phyloP scores from a whole-genome alignment of 2,797 vertebrate genomes.

The Telmatherina bonti region DNA sequence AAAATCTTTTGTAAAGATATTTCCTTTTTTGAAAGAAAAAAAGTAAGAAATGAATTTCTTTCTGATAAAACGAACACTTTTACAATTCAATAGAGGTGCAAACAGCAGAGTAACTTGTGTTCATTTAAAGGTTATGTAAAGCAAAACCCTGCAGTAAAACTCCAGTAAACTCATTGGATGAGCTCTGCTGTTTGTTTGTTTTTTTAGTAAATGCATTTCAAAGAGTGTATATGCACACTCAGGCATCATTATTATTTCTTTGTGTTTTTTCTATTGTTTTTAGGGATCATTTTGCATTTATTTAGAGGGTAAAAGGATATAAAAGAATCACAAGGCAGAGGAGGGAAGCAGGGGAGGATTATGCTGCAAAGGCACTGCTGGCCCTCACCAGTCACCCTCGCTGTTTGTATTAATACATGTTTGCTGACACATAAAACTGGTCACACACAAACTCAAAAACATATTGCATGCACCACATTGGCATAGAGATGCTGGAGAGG shows the following conservation, averaged over 20 bases:
- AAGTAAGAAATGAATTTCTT: too few relatives aligned
- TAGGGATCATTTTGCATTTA: neutral
- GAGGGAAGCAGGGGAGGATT: neutral
- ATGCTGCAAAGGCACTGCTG: neutral
- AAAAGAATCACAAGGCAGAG: neutral
- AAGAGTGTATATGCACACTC: neutral
- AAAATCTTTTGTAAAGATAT: too few relatives aligned
- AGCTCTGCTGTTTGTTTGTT: neutral
- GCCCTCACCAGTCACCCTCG: neutral
- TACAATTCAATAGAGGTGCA: too few relatives aligned
- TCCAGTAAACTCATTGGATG: neutral
- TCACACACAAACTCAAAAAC: constrained; percentile 21
- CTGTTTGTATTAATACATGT: constrained; percentile 3
- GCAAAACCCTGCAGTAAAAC: neutral
- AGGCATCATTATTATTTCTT: neutral
- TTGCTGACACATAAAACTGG: constrained; percentile 7
- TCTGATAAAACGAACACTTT: too few relatives aligned
- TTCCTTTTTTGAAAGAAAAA: too few relatives aligned
- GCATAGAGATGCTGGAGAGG: constrained; percentile 20
- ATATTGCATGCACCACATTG: constrained; percentile 13
- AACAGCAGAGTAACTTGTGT: neutral
- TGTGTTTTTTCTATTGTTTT: neutral
- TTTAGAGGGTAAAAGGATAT: neutral
- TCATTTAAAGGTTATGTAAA: neutral
- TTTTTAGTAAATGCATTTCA: neutral